Conservation (phyloP, 2,113 vertebrate genomes). For the Machaerirhynchus nigripectus region DNA sequence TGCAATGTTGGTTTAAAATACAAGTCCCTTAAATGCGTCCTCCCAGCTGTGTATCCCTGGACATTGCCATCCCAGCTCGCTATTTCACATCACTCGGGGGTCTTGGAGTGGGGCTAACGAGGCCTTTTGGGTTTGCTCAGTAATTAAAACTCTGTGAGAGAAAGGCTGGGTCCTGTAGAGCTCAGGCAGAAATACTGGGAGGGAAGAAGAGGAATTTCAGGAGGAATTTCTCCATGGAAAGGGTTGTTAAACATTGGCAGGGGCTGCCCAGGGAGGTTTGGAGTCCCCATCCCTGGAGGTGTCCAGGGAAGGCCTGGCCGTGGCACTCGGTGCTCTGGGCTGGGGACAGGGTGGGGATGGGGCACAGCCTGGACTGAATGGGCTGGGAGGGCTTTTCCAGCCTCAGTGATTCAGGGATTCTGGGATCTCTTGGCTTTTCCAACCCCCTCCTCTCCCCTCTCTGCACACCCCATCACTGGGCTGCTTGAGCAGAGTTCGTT, state of each 20-base stretch:
- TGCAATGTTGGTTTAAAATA: not conserved
- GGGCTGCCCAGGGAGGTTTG: not conserved
- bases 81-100: not conserved
- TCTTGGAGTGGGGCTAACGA: not conserved
- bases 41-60: fast-evolving
- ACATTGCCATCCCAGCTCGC: fast-evolving
- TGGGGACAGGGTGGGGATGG: fast-evolving
- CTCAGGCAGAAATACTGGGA: fast-evolving
- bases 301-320: fast-evolving
- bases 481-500: fast-evolving
- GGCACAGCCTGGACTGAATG: fast-evolving
- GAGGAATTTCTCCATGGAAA: not conserved
- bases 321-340: not conserved
- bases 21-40: not conserved
- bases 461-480: fast-evolving
- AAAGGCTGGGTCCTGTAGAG: not conserved
- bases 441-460: not conserved
- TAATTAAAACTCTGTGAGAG: not conserved
- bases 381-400: fast-evolving
- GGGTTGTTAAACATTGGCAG: not conserved
- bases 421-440: not conserved
- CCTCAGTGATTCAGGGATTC: not conserved
- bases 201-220: not conserved
- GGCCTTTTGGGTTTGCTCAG: not conserved
- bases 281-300: not conserved